phyloP scores from a whole-genome alignment of 2,888 invertebrate genomes.

The Pyrochroa serraticornis region DNA sequence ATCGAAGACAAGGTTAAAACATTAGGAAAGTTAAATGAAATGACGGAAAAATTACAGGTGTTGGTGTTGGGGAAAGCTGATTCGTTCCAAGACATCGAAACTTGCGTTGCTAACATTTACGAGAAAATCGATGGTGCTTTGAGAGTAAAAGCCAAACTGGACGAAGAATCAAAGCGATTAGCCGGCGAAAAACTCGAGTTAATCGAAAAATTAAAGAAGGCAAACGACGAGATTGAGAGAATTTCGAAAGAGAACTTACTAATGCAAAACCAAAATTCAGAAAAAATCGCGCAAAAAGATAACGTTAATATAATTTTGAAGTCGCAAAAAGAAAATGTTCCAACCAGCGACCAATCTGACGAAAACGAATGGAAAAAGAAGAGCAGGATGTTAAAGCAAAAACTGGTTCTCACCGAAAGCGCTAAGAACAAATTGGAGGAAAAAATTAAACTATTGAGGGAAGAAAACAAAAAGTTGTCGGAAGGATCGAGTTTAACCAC shows the following conservation, averaged over 20 bases:
- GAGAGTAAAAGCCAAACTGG: constrained; percentile 18
- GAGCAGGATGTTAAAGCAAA: constrained; percentile 40
- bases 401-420: constrained; percentile 37
- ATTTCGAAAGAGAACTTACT: background rate
- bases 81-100: constrained; percentile 7
- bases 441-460: constrained; percentile 46
- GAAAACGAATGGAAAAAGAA: constrained; percentile 46
- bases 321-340: constrained; percentile 12
- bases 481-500: constrained; percentile 25
- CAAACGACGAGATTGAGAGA: constrained; percentile 32
- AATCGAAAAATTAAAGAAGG: constrained; percentile 25
- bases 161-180: constrained; percentile 6
- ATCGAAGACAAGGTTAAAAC: constrained; percentile 5
- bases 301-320: constrained; percentile 4
- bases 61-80: constrained; percentile 11
- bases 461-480: constrained; percentile 43
- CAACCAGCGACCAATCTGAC: constrained; percentile 28
- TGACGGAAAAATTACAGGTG: constrained; percentile 16
- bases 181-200: constrained; percentile 31
- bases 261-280: background rate
- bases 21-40: background rate
- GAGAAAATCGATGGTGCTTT: constrained; percentile 10
- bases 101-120: constrained; percentile 12
- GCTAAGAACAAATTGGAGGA: constrained; percentile 35
- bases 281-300: constrained; percentile 7